Conservation (phyloP, 2,113 vertebrate genomes). For the Trogon surrucura region DNA sequence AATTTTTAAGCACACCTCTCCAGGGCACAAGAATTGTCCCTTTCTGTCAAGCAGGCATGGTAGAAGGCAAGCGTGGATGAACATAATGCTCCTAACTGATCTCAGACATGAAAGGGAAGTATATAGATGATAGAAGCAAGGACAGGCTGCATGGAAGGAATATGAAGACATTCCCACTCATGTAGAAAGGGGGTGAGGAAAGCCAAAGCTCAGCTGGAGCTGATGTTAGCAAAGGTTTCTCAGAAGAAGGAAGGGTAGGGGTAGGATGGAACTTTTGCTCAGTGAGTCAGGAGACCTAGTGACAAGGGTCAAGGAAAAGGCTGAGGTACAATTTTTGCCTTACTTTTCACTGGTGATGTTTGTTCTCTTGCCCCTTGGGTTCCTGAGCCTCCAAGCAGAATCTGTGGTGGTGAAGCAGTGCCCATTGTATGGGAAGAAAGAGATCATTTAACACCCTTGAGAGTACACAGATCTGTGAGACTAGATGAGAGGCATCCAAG, state of each 20-base stretch:
- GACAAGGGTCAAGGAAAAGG: background rate
- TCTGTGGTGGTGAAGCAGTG: background rate
- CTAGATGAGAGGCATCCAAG: background rate
- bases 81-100: background rate
- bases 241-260: background rate
- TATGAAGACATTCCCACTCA: background rate
- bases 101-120: background rate
- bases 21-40: background rate
- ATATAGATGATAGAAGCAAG: background rate
- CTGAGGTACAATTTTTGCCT: background rate
- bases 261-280: background rate
- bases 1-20: background rate
- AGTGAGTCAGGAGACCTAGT: background rate
- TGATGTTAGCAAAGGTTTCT: background rate
- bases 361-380: background rate
- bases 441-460: background rate
- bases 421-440: background rate
- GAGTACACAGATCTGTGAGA: background rate
- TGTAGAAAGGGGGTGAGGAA: background rate
- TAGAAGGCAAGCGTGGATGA: background rate
- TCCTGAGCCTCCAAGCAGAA: background rate
- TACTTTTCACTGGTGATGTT: background rate
- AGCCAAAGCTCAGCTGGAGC: background rate
- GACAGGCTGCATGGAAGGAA: background rate
- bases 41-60: background rate